These are phyloP conservation scores for Cephus sareptanus DNA, from an alignment of 2,888 invertebrate species.

Conservation along the genomic window DNA sequence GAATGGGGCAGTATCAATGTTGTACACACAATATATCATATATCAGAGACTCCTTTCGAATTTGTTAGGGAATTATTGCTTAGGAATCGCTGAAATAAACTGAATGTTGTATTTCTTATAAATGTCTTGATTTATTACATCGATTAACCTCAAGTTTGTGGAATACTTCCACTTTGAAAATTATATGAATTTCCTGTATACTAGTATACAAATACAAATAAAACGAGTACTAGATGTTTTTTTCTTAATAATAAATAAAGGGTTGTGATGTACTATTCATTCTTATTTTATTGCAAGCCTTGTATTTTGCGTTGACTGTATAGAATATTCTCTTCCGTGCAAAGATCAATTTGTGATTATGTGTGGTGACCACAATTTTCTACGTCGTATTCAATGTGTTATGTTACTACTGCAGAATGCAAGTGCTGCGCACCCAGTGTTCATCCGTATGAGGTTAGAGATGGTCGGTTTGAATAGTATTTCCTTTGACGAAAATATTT, in stretches of 20 bases:
- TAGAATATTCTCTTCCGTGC: neutral
- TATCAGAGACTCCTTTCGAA: conserved; percentile 50
- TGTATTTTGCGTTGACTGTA: neutral
- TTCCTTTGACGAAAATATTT: neutral
- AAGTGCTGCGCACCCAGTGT: neutral
- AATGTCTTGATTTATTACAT: conserved; percentile 19
- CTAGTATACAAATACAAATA: neutral
- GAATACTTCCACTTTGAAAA: neutral
- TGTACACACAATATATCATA: conserved; percentile 34
- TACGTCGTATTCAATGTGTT: neutral
- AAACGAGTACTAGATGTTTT: neutral
- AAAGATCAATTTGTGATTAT: neutral
- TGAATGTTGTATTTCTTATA: conserved; percentile 64
- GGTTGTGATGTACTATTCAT: neutral
- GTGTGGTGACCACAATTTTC: neutral
- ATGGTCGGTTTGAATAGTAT: neutral
- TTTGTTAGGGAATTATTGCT: conserved; percentile 63
- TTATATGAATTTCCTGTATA: neutral
- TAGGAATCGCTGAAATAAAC: conserved; percentile 62
- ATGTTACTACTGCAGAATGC: neutral
- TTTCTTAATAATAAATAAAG: neutral
- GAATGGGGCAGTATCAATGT: conserved; percentile 37
- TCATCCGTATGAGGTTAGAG: neutral
- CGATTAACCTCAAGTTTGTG: neutral
- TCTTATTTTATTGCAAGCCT: neutral